Conservation (phyloP, 2,797 vertebrate species). For the Steatocranus sp. region DNA sequence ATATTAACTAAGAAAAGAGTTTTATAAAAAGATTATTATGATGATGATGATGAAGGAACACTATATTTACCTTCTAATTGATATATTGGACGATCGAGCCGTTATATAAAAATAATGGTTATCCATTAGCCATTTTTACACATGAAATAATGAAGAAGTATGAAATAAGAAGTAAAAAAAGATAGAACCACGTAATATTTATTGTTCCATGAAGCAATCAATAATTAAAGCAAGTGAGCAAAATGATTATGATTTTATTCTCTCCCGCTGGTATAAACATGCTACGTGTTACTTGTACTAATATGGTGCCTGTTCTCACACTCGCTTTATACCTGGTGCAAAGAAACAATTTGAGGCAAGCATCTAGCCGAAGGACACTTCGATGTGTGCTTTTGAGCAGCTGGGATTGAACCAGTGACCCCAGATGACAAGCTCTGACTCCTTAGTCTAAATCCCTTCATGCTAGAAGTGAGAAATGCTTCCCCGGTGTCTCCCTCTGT, state of each 20-base stretch:
- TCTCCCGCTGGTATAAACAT: neutral
- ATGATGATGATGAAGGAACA: neutral
- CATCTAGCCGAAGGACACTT: neutral
- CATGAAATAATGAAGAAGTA: neutral
- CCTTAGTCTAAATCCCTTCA: neutral
- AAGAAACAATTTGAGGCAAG: neutral
- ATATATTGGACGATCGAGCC: fast-evolving
- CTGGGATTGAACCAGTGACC: neutral
- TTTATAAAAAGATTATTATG: neutral
- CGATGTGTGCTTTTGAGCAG: neutral
- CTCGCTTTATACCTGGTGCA: neutral
- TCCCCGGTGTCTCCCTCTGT: neutral
- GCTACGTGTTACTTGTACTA: neutral
- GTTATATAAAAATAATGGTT: neutral
- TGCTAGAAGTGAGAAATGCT: neutral
- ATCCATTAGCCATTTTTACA: neutral
- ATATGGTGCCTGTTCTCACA: neutral
- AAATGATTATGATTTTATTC: neutral
- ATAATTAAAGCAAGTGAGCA: neutral
- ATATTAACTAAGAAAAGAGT: neutral
- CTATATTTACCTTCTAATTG: neutral
- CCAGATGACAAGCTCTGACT: fast-evolving
- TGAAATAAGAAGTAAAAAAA: neutral
- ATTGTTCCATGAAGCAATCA: neutral
- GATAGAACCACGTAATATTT: neutral